Evolutionary conservation across 64 coral and sea anemone genomes (phyloP).

Genomic region (Montipora capricornis): DNA sequence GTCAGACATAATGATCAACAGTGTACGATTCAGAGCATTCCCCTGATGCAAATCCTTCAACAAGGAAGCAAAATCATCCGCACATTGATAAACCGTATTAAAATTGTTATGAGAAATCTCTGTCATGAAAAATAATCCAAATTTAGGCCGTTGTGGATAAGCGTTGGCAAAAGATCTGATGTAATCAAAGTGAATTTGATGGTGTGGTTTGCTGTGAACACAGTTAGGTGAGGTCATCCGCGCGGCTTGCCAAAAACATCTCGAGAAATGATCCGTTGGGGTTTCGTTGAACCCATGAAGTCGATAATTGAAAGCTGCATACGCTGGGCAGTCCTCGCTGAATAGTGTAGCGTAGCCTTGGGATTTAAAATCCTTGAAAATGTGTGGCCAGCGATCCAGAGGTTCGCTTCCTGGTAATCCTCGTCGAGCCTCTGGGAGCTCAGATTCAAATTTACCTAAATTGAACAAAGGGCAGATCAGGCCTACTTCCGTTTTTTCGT

Average conservation of each 20-base stretch:
- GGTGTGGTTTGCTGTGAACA: slow-evolving; percentile 82
- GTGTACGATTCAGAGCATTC: slow-evolving; percentile 80
- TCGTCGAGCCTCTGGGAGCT: slow-evolving; percentile 24
- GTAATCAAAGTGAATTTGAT: slow-evolving; percentile 90
- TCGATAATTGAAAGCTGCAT: slow-evolving; percentile 87
- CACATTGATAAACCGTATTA: slow-evolving; percentile 45
- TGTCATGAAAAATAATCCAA: slow-evolving; percentile 89
- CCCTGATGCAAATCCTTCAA: slow-evolving; percentile 70
- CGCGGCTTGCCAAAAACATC: slow-evolving; percentile 92
- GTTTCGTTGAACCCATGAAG: slow-evolving; percentile 88
- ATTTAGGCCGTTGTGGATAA: slow-evolving; percentile 75
- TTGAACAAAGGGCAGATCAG: not conserved
- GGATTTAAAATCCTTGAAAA: slow-evolving; percentile 74
- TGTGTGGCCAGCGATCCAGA: slow-evolving; percentile 62
- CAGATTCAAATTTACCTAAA: slow-evolving; percentile 52
- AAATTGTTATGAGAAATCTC: slow-evolving; percentile 84
- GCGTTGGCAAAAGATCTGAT: slow-evolving; percentile 87
- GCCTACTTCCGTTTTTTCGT: too few relatives aligned
- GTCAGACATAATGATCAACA: slow-evolving; percentile 87
- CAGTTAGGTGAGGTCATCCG: slow-evolving; percentile 64
- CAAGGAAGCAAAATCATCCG: slow-evolving; percentile 65
- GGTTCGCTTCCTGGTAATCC: not conserved
- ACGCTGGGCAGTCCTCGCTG: slow-evolving; percentile 79
- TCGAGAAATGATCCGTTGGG: slow-evolving; percentile 89
- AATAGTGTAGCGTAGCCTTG: slow-evolving; percentile 89